Evolutionary conservation across 2,113 vertebrate species (phyloP), one percentile per base, ranked within the genome.

Genomic region (Xiphophorus hellerii): DNA sequence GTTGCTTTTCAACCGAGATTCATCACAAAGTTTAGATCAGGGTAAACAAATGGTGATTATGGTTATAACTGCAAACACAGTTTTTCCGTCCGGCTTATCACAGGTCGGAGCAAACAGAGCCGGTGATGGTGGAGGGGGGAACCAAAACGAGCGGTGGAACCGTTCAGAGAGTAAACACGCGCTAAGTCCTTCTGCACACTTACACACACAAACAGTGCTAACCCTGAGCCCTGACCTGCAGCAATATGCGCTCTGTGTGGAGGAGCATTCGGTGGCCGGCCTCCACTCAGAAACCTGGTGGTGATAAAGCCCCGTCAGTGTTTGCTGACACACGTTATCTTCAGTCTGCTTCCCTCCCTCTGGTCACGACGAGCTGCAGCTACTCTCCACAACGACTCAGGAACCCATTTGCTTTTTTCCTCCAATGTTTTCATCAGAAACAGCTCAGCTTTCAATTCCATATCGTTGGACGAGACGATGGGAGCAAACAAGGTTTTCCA

Each of bases 311-410:
- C 89, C 86, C 92, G 87, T 90, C 90, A 93, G 89, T 94, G 92
- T 94, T 93, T 94, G 90, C 89, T 87, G 89, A 92, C 89, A 91
- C 87, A 88, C 88, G 83, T 89, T 91, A 91, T 94, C 92, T 91
- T 77, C 80, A 25, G 71, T 84, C 76, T 76, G 78, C 77, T 28
- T 76, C 86, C 82, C 87, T 90, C 78, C 87, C 88, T 81, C 84
- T 25, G 33, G 44, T 87, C 58, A 78, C 70, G 88, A 90, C 71
- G 82, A 91, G 89, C 88, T 73, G 84, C 88, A 84, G 70, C 81
- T 22, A 74, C 86, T 91, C 87, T 91, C 92, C 90, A 90, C 92
- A 88, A 85, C 79, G 58, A 89, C 90, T 93, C 90, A 90, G 81
- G 87, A 80, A 86, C 78, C 87, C 84, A 87, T 90, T 92, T 93